Conservation (phyloP, 2,113 vertebrate species). For the Sinocyclocheilus anophthalmus region DNA sequence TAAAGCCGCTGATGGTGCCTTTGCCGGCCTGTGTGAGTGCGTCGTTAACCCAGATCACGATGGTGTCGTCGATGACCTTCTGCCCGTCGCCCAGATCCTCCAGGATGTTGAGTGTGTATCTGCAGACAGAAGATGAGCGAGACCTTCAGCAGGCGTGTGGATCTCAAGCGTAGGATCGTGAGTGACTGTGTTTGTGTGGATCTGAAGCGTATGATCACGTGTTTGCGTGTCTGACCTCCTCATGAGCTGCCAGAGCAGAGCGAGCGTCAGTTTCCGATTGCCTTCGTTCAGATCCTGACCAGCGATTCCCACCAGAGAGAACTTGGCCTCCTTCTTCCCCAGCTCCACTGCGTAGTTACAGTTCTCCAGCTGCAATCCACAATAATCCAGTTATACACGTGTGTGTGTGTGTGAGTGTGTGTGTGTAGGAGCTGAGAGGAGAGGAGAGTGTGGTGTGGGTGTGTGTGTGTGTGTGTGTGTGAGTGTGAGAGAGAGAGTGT, state of each 20-base stretch:
- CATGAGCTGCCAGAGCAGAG: conserved; percentile 96
- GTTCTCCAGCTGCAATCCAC: conserved; percentile 86
- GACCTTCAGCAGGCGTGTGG: background rate
- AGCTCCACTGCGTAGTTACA: conserved; percentile 94
- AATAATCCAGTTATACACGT: background rate
- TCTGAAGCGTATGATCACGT: too few species aligned
- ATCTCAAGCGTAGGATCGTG: too few species aligned
- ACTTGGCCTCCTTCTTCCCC: conserved; percentile 93
- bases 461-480: too few species aligned
- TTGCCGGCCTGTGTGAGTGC: conserved; percentile 80
- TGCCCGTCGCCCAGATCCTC: conserved; percentile 92
- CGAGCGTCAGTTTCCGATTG: conserved; percentile 87
- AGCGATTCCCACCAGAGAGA: conserved; percentile 92
- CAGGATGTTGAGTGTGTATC: conserved; percentile 94
- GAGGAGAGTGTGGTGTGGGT: too few species aligned
- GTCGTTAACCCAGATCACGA: conserved; percentile 89
- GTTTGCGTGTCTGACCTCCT: conserved; percentile 80
- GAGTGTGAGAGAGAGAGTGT: too few species aligned
- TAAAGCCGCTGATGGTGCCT: conserved; percentile 86
- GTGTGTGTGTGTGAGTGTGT: too few species aligned
- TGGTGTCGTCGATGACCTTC: conserved; percentile 92
- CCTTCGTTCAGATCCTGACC: conserved; percentile 94
- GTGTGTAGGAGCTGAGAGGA: too few species aligned
- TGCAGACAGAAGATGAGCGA: conserved; percentile 57
- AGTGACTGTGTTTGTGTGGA: background rate